Evolutionary conservation across 2,797 vertebrate genomes (phyloP).

Genomic region (Semaprochilodus insignis): DNA sequence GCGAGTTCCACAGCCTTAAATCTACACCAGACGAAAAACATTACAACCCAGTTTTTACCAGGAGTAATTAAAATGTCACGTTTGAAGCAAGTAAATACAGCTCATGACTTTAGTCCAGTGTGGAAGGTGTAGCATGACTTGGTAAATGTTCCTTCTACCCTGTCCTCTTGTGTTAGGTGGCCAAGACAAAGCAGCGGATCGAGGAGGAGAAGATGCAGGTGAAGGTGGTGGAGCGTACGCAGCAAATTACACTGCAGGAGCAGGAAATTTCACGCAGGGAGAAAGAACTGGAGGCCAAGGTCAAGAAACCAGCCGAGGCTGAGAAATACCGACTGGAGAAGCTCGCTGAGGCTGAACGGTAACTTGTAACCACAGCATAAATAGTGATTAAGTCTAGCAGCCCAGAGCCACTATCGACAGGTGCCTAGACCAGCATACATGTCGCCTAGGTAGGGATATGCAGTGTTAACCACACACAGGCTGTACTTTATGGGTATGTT

Average conservation of each 20-base stretch:
- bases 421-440: too few species aligned
- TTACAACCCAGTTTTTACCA: too few species aligned
- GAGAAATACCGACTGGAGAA: conserved; percentile 88
- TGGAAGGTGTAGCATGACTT: background rate
- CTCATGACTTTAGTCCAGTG: too few species aligned
- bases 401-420: too few species aligned
- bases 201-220: conserved; percentile 94
- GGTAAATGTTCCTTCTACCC: background rate
- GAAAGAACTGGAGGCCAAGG: conserved; percentile 88
- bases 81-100: too few species aligned
- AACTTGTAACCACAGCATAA: too few species aligned
- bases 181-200: conserved; percentile 94
- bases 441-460: too few species aligned
- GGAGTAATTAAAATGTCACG: too few species aligned
- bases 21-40: too few species aligned
- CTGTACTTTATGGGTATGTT: too few species aligned
- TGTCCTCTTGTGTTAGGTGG: conserved; percentile 78
- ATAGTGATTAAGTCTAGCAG: too few species aligned
- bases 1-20: background rate
- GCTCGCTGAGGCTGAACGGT: conserved; percentile 88
- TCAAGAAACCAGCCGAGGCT: conserved; percentile 91
- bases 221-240: conserved; percentile 89
- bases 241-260: conserved; percentile 92
- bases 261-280: conserved; percentile 90
- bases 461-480: too few species aligned